Evolutionary conservation across 2,797 vertebrate genomes (phyloP).

Genomic region (Hemibagrus guttatus): DNA sequence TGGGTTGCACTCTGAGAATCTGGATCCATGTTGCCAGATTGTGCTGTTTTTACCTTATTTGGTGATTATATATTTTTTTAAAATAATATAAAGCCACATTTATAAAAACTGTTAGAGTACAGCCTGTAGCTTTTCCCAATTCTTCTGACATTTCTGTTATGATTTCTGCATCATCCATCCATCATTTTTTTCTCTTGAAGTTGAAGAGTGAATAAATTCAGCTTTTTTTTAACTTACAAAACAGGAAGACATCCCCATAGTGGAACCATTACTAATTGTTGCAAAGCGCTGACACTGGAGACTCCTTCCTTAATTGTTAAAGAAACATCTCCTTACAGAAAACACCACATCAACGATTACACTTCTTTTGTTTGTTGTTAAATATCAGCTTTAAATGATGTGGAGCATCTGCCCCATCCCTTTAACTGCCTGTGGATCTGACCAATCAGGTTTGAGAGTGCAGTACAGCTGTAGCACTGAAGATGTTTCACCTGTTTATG

Average conservation of each 20-base stretch:
- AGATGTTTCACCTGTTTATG: neutral
- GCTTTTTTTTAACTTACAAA: neutral
- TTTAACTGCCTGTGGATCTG: neutral
- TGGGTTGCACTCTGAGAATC: neutral
- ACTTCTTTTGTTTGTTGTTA: no score
- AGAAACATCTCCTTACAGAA: no score
- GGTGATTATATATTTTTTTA: no score
- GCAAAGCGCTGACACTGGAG: neutral
- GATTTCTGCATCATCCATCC: no score
- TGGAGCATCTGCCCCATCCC: neutral
- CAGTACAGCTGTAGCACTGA: neutral
- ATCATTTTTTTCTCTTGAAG: neutral
- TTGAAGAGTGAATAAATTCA: neutral
- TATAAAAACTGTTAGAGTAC: neutral
- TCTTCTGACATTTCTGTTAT: no score
- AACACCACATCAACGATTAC: no score
- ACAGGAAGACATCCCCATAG: neutral
- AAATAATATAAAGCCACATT: no score
- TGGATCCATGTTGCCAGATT: constrained; percentile 8
- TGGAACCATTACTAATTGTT: neutral
- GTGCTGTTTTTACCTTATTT: neutral
- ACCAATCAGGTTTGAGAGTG: neutral
- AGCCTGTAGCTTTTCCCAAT: neutral
- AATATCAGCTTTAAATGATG: neutral
- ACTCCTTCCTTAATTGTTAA: no score